Evolutionary conservation across 2,113 vertebrate genomes (phyloP), one percentile per base, ranked within the genome.

Genomic region (Clarias macrocephalus): DNA sequence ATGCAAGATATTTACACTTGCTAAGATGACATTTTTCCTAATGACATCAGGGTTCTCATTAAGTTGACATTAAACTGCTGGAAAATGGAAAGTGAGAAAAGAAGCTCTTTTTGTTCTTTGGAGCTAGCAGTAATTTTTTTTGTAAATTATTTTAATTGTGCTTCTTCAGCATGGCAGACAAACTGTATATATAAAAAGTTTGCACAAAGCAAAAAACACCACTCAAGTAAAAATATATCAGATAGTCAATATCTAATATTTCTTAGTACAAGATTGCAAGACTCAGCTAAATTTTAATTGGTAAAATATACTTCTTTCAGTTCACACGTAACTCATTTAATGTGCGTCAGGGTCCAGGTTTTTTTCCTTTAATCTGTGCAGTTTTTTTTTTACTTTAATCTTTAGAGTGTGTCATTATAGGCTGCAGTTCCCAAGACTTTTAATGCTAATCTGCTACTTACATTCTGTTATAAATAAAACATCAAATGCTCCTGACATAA

Each of bases 401-500:
- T 70, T 52, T 18, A n/a, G 25, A 25, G 25, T 68, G 21, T 70
- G 82, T 56, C 16, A 3, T 83, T 56, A 28, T 72, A 84, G 25
- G 25, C 66, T 21, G 28, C 54, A 62, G 54, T 37, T 72, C 30
- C n/a, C 37, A 54, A 72, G 48, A 72, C 21, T 56, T 70, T 84
- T 25, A 84, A 84, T 84, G 66, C 66, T 72, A 84, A 72, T 84
- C 52, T 72, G 82, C 82, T 84, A 56, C 66, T 72, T 85, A 83
- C 42, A 65, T 80, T 65, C 73, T 57, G n/a, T 70, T 70, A 86
- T 66, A 86, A 80, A 86, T 59, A 86, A 79, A 86, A 77, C 76
- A 79, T 80, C 60, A 86, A 66, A 68, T 21, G 8, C 48, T 68
- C 21, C 59, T 19, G 63, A 33, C 75, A 80, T 37, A 33, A 56